These are phyloP conservation scores for Heliconius ethilla DNA, from an alignment of 2,888 invertebrate genomes.

Conservation along the genomic window DNA sequence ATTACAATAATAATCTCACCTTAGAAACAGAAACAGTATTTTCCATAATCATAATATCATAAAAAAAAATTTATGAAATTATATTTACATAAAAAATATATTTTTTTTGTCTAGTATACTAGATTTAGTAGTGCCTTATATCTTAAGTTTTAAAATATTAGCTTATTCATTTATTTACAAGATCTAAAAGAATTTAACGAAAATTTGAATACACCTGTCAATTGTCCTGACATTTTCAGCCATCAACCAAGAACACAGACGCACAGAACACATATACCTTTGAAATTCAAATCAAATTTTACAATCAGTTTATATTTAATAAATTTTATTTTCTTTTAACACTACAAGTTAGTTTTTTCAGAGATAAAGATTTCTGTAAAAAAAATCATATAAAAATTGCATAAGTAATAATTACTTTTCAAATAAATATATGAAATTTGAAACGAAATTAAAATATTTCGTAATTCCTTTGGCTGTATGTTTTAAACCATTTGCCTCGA, in stretches of 20 bases:
- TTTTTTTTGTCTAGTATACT: not conserved
- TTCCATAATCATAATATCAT: conserved; percentile 55
- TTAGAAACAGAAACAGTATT: conserved; percentile 78
- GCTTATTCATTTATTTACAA: not conserved
- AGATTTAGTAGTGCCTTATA: not conserved
- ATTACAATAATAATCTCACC: conserved; percentile 53
- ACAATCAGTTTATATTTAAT: not conserved
- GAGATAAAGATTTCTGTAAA: no score
- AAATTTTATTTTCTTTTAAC: not conserved
- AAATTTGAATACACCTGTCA: not conserved
- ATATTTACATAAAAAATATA: not conserved
- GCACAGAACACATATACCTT: not conserved
- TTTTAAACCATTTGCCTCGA: not conserved
- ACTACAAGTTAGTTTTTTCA: no score
- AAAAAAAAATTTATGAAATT: not conserved
- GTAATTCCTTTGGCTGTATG: not conserved
- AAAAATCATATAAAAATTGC: no score
- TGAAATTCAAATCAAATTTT: not conserved
- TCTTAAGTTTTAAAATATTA: not conserved
- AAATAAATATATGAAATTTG: not conserved
- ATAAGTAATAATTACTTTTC: no score
- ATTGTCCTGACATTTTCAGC: not conserved
- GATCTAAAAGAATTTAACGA: not conserved
- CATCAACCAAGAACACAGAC: no score
- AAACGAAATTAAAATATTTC: not conserved